phyloP scores from a whole-genome alignment of 2,797 vertebrate species.

The Halcyon leucocephala region DNA sequence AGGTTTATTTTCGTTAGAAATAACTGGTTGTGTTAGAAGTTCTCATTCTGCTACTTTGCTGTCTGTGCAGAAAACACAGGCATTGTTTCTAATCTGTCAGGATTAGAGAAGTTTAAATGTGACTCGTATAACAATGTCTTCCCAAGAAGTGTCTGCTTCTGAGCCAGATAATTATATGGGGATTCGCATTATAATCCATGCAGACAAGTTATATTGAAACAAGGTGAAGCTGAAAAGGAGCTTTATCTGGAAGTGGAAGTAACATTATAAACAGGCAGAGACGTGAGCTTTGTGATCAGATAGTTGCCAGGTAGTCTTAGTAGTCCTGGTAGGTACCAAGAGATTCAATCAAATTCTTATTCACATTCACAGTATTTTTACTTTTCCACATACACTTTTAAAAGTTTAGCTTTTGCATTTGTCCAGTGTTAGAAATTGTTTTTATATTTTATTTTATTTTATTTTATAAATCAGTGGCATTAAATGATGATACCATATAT shows the following conservation, averaged over 20 bases:
- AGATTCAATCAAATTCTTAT: not conserved
- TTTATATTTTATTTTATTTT: not conserved
- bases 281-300: not conserved
- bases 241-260: not conserved
- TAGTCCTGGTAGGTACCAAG: not conserved
- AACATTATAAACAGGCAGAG: not conserved
- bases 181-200: not conserved
- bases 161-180: not conserved
- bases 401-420: not conserved
- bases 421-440: not conserved
- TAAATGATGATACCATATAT: not conserved
- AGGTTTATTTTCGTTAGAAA: not conserved
- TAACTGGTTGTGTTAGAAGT: not conserved
- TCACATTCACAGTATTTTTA: not conserved
- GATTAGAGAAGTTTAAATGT: not conserved
- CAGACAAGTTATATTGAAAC: not conserved
- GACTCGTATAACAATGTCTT: not conserved
- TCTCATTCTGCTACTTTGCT: not conserved
- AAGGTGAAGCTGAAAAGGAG: not conserved
- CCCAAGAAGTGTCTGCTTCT: not conserved
- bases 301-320: not conserved
- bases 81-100: not conserved
- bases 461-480: not conserved
- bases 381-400: not conserved
- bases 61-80: not conserved